phyloP scores from a whole-genome alignment of 2,888 invertebrate genomes.

The Dione juno region DNA sequence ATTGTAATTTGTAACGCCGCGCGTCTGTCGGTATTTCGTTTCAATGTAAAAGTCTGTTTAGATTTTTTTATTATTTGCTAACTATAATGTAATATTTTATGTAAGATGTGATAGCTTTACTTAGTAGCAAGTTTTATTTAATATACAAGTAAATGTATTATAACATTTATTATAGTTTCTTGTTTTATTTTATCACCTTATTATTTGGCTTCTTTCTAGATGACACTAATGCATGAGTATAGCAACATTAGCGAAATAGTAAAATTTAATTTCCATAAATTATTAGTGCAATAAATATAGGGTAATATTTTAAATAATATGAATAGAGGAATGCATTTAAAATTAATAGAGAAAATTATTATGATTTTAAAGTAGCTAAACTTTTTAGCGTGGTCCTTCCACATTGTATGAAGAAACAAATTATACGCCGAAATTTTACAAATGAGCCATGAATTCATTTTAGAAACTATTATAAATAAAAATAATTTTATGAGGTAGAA shows the following conservation, averaged over 20 bases:
- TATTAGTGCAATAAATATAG: not conserved
- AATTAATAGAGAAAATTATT: not conserved
- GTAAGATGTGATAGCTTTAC: constrained; percentile 83
- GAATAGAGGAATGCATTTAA: constrained; percentile 6
- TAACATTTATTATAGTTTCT: constrained; percentile 67
- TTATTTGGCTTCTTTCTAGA: constrained; percentile 64
- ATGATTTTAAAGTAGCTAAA: too few relatives aligned
- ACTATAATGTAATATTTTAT: constrained; percentile 60
- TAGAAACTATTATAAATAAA: too few relatives aligned
- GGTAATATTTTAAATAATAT: not conserved
- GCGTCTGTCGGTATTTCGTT: constrained; percentile 56
- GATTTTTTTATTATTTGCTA: constrained; percentile 75
- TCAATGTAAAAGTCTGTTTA: constrained; percentile 73
- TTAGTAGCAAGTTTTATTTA: constrained; percentile 79
- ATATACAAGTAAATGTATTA: constrained; percentile 77
- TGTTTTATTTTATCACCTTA: constrained; percentile 75
- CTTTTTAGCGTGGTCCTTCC: too few relatives aligned
- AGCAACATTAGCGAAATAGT: constrained; percentile 47
- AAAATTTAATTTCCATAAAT: not conserved
- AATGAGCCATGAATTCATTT: too few relatives aligned
- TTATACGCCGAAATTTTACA: too few relatives aligned
- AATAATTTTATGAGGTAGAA: too few relatives aligned
- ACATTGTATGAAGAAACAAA: too few relatives aligned
- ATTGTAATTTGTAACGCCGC: too few relatives aligned
- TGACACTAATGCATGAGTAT: constrained; percentile 56